Evolutionary conservation across 2,888 invertebrate species (phyloP).

Genomic region (Melieria picta): DNA sequence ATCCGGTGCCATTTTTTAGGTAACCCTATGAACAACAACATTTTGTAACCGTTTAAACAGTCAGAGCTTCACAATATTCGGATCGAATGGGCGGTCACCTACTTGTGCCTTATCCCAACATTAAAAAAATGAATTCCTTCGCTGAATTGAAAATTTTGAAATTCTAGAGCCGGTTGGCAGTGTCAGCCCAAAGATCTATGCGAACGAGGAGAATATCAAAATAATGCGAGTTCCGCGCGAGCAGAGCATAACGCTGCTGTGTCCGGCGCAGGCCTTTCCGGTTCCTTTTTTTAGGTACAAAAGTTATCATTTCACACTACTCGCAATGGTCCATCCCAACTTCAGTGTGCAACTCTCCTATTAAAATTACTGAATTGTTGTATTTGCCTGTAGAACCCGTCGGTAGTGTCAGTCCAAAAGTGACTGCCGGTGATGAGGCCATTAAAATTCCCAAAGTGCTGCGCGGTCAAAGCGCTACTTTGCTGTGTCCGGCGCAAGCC

Average conservation of each 20-base stretch:
- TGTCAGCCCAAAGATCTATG: conserved; percentile 72
- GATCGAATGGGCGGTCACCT: background rate
- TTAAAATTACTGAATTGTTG: background rate
- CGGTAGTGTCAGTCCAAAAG: conserved; percentile 71
- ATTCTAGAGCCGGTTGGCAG: conserved; percentile 69
- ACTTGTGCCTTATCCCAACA: background rate
- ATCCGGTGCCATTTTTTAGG: conserved; percentile 78
- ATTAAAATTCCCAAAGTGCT: conserved; percentile 63
- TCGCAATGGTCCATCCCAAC: background rate
- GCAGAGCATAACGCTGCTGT: conserved; percentile 72
- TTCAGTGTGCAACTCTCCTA: background rate
- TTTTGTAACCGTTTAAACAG: background rate
- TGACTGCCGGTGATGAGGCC: conserved; percentile 74
- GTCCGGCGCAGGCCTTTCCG: conserved; percentile 79
- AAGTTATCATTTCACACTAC: background rate
- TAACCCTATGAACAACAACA: conserved; percentile 65
- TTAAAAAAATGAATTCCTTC: background rate
- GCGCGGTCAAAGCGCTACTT: conserved; percentile 69
- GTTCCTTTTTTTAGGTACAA: conserved; percentile 75
- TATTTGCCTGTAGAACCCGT: conserved; percentile 66
- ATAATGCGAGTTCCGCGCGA: conserved; percentile 67
- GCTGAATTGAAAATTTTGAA: background rate
- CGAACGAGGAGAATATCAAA: conserved; percentile 71
- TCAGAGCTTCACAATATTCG: conserved; percentile 40
- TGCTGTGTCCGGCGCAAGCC: conserved; percentile 80